Conservation (phyloP, 1,140 invertebrate species). For the Cheumatopsyche charites region DNA sequence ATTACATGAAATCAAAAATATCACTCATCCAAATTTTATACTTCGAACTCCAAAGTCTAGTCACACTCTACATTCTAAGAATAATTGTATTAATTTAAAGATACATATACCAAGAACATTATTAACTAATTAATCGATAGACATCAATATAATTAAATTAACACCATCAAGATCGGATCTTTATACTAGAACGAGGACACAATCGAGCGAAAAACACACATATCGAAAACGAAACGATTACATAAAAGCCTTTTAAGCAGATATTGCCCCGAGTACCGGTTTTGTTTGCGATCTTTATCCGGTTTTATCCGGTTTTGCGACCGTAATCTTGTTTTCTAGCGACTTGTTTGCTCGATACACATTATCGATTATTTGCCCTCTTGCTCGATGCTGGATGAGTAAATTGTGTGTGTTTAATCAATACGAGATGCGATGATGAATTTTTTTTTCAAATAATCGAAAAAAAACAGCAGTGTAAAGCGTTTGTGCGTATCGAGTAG, state of each 20-base stretch:
- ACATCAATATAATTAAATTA: no score
- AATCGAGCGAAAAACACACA: not conserved
- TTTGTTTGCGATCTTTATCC: not conserved
- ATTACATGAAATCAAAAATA: no score
- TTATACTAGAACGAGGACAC: slow-evolving; percentile 1
- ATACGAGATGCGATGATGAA: no score
- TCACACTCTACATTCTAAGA: no score
- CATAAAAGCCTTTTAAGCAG: not conserved
- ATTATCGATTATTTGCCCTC: not conserved
- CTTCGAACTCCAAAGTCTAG: no score
- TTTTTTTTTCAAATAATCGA: not conserved
- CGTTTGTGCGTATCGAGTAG: not conserved
- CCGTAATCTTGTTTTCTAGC: slow-evolving; percentile 4
- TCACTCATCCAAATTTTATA: no score
- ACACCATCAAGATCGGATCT: no score
- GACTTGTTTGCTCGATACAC: not conserved
- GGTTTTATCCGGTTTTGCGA: not conserved
- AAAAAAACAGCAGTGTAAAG: not conserved
- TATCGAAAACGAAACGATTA: not conserved
- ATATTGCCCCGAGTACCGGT: no score
- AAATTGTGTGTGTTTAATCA: not conserved
- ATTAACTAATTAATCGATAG: no score
- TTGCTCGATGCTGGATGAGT: not conserved
- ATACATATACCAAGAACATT: no score
- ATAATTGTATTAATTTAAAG: no score